Conservation (phyloP, 2,888 invertebrate genomes). For the Orthonevra nobilis region DNA sequence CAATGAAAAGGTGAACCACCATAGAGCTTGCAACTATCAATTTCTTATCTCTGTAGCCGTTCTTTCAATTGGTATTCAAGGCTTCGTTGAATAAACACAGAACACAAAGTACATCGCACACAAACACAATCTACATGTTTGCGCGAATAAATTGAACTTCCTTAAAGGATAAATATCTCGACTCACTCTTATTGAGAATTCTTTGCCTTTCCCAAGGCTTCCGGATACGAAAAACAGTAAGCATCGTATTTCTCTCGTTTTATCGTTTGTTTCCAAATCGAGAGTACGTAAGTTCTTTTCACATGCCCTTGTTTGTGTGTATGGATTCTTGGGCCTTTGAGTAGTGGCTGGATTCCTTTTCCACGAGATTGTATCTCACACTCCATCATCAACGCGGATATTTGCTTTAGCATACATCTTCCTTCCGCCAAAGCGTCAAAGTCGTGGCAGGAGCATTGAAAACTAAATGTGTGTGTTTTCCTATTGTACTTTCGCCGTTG, state of each 20-base stretch:
- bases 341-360: constrained; percentile 15
- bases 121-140: not conserved
- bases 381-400: constrained; percentile 32
- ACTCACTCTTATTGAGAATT: constrained; percentile 18
- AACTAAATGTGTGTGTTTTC: not conserved
- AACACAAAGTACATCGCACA: not conserved
- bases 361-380: constrained; percentile 28
- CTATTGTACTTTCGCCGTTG: not conserved
- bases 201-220: constrained; percentile 6
- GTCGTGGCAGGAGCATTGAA: too few species aligned
- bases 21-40: too few species aligned
- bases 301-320: not conserved
- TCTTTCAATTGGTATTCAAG: too few species aligned
- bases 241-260: not conserved
- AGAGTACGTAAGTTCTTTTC: not conserved
- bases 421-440: not conserved
- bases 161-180: constrained; percentile 18
- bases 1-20: too few species aligned
- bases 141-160: constrained; percentile 13
- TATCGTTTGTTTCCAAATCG: not conserved
- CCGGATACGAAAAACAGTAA: constrained; percentile 6
- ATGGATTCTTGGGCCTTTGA: not conserved
- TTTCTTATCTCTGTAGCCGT: too few species aligned
- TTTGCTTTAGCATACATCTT: constrained; percentile 27
- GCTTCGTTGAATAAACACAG: not conserved